Evolutionary conservation across 2,113 vertebrate species (phyloP).

Genomic region (Mormoops blainvillei): DNA sequence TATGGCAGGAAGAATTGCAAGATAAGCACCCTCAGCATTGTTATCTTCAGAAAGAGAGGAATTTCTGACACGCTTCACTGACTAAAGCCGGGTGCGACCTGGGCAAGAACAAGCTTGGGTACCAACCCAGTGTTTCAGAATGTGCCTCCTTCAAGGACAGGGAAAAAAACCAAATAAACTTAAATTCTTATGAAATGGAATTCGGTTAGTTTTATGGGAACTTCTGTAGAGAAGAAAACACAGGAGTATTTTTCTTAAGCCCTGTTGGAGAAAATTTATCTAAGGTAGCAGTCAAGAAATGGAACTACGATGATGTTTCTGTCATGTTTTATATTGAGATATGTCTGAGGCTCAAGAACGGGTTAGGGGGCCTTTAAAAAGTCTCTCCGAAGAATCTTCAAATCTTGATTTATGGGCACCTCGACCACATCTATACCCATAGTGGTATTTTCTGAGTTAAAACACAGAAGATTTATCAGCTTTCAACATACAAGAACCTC

Average conservation of each 20-base stretch:
- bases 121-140: neutral
- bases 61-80: neutral
- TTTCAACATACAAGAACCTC: neutral
- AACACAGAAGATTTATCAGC: constrained; percentile 30
- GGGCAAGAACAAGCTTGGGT: neutral
- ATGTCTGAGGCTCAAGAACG: neutral
- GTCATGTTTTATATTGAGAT: constrained; percentile 24
- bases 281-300: constrained; percentile 1
- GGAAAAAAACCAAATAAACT: neutral
- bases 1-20: neutral
- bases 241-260: neutral
- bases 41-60: neutral
- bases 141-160: neutral
- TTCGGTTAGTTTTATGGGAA: neutral
- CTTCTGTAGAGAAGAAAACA: neutral
- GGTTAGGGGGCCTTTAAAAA: neutral
- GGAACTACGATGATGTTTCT: neutral
- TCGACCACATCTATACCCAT: neutral
- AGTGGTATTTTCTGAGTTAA: constrained; percentile 37
- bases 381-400: constrained; percentile 9
- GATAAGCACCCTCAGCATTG: neutral
- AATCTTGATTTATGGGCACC: constrained; percentile 19
- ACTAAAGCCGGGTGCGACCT: neutral
- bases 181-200: neutral
- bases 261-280: constrained; percentile 2